Evolutionary conservation across 2,797 vertebrate species (phyloP).

Genomic region (Amblyopsis hoosieri): DNA sequence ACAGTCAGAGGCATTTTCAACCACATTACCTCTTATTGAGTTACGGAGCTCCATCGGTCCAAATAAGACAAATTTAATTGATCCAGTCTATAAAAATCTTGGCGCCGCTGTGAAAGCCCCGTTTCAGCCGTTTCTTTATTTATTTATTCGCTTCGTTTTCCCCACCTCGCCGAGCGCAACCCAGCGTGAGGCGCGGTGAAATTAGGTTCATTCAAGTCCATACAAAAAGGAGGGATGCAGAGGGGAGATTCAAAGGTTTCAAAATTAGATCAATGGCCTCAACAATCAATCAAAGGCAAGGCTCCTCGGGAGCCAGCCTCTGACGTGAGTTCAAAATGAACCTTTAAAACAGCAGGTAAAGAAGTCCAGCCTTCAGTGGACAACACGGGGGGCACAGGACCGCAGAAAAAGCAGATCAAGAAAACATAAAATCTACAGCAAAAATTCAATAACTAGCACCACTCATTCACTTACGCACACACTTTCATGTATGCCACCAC

Average conservation of each 20-base stretch:
- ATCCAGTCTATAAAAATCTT: constrained; percentile 88
- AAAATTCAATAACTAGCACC: constrained; percentile 39
- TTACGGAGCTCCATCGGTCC: constrained; percentile 93
- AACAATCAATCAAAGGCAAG: constrained; percentile 81
- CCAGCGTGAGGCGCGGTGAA: constrained; percentile 76
- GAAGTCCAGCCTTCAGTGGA: constrained; percentile 64
- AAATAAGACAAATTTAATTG: constrained; percentile 98
- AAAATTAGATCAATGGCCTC: constrained; percentile 84
- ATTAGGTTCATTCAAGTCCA: constrained; percentile 80
- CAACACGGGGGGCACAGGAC: constrained; percentile 45
- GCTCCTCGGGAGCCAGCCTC: constrained; percentile 65
- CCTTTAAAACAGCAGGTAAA: constrained; percentile 78
- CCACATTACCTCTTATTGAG: constrained; percentile 95
- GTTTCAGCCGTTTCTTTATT: constrained; percentile 71
- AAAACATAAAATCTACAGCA: constrained; percentile 20
- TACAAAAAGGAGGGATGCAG: constrained; percentile 70
- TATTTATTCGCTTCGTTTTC: constrained; percentile 79
- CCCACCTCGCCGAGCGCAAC: constrained; percentile 63
- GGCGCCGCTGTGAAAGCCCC: constrained; percentile 72
- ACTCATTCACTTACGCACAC: constrained; percentile 23
- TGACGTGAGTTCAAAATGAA: constrained; percentile 75
- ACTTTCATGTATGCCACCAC: constrained; percentile 11
- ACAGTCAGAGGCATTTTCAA: constrained; percentile 90
- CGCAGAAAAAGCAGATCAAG: constrained; percentile 26
- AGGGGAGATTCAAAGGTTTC: constrained; percentile 77